Evolutionary conservation across 2,797 vertebrate genomes (phyloP).

Genomic region (Intellagama lesueurii): DNA sequence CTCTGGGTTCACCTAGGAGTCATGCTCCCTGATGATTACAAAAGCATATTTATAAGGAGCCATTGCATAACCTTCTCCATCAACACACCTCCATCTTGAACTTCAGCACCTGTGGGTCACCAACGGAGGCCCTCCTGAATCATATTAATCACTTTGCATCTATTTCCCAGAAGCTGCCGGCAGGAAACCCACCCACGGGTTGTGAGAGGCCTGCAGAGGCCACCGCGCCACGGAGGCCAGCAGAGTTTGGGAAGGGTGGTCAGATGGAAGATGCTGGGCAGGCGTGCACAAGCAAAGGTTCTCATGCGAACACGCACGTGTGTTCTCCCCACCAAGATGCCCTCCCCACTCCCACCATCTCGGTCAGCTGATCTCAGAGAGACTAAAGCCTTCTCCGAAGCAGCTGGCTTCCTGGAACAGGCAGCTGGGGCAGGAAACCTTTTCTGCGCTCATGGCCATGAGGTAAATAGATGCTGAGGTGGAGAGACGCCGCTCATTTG

Average conservation of each 20-base stretch:
- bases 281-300: background rate
- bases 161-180: background rate
- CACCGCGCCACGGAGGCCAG: background rate
- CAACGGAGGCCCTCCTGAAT: background rate
- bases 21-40: background rate
- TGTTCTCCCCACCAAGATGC: background rate
- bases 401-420: background rate
- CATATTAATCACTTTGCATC: background rate
- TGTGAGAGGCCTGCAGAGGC: background rate
- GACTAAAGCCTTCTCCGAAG: background rate
- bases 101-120: background rate
- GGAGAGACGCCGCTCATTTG: background rate
- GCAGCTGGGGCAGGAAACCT: background rate
- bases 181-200: background rate
- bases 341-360: constrained; percentile 1
- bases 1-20: background rate
- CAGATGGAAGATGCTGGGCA: background rate
- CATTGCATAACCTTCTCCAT: background rate
- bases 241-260: background rate
- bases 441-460: background rate
- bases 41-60: background rate
- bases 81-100: constrained; percentile 6
- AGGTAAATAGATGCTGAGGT: background rate
- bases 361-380: background rate
- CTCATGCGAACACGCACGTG: background rate